These are phyloP conservation scores for Diaperis boleti DNA, from an alignment of 2,888 invertebrate genomes.

Conservation along the genomic window DNA sequence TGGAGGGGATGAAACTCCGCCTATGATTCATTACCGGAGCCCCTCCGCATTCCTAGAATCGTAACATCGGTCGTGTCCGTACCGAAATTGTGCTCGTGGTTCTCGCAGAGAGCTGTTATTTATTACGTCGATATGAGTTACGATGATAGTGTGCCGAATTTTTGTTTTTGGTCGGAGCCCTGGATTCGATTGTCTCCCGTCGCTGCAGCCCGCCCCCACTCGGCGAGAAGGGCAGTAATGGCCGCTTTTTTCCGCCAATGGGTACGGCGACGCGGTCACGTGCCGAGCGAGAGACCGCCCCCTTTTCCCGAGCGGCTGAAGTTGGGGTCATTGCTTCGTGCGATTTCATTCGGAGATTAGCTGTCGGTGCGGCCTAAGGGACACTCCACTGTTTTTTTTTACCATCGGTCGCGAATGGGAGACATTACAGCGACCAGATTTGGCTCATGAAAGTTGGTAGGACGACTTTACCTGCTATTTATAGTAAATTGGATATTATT, in stretches of 20 bases:
- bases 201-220: conserved; percentile 6
- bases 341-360: conserved; percentile 33
- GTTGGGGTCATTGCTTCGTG: conserved; percentile 34
- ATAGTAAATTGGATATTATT: conserved; percentile 10
- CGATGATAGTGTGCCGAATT: conserved; percentile 8
- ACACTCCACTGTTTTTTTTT: conserved; percentile 2
- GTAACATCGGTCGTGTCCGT: background rate
- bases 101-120: conserved; percentile 4
- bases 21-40: conserved; percentile 2
- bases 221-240: conserved; percentile 13
- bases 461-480: conserved; percentile 2
- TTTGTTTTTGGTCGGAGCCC: conserved; percentile 6
- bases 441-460: background rate
- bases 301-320: conserved; percentile 12
- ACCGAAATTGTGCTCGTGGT: background rate
- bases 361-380: background rate
- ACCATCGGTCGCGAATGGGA: background rate
- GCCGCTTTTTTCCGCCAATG: conserved; percentile 24
- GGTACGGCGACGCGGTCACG: conserved; percentile 6
- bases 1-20: conserved; percentile 19
- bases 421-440: conserved; percentile 5
- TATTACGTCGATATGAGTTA: conserved; percentile 16
- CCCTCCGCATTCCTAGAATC: conserved; percentile 7
- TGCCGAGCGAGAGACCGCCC: conserved; percentile 1
- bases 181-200: conserved; percentile 11